Base-by-base conservation (phyloP, 2,797 vertebrate genomes). In the Takifugu rubripes region DNA sequence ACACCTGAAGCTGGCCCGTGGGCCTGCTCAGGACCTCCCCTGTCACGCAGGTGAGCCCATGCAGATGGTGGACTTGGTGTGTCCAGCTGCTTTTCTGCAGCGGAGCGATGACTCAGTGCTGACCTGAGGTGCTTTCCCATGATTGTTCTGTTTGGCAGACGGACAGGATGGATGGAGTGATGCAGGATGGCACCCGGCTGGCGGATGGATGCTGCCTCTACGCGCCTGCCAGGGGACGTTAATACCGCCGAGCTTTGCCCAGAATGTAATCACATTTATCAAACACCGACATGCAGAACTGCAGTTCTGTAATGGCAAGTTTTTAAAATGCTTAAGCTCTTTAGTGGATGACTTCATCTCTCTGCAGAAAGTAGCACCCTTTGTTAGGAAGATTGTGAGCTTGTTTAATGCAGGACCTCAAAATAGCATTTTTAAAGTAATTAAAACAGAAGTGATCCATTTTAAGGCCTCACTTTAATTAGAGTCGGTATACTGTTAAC, bases 81-180 rank as follows among this genome's bases (percentile, higher is more conserved):
- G 69, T 76, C 54, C 76, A 68, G 65, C 71, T 70, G 74, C 66
- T 62, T 51, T 1, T 56, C 1, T 61, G 27, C 65, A 49, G 16
- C 17, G 3, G 31, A 52, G 33, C 53, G 57, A 79, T 49, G 62
- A 68, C 62, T 78, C 56, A 68, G 56, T 62, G 12, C 56, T 52
- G 62, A 79, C 57, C 59, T 61, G 51, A 64, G 61, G 24, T 49
- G 25, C 56, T 59, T 49, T 43, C 27, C 58, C 51, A 11, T 25
- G 59, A 33, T 64, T 52, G 24, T 25, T 68, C 62, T 51, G 56
- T 59, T 51, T 71, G 68, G 49, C 36, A 71, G 64, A 59, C 56
- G 48, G 27, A 61, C 16, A 42, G 36, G 52, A 51, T 27, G 54
- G 40, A 82, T 69, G 40, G 55, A 59, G 65, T 59, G 52, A 63